phyloP scores from a whole-genome alignment of 2,888 invertebrate genomes.

The Cataglyphis rosenhaueri region DNA sequence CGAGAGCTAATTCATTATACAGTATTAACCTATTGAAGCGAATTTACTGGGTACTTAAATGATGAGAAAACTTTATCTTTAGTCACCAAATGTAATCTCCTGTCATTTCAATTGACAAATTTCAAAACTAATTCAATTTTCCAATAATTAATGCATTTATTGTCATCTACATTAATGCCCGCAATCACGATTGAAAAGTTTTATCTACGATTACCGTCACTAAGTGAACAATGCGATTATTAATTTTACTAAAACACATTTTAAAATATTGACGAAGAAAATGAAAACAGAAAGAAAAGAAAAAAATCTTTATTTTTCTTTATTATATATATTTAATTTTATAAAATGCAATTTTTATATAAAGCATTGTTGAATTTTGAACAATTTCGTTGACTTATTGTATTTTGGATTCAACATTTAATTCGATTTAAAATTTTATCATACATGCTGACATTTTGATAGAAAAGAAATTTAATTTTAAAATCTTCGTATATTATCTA shows the following conservation, averaged over 20 bases:
- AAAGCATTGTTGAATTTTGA: background rate
- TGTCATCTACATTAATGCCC: slow-evolving; percentile 15
- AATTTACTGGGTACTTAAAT: slow-evolving; percentile 35
- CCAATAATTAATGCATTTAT: slow-evolving; percentile 40
- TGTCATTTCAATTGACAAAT: slow-evolving; percentile 28
- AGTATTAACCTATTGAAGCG: slow-evolving; percentile 55
- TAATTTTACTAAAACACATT: background rate
- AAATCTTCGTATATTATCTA: background rate
- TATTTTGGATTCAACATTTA: background rate
- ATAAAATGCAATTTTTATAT: background rate
- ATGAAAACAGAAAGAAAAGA: background rate
- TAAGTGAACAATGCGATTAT: slow-evolving; percentile 5
- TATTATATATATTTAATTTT: background rate
- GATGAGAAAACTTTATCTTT: slow-evolving; percentile 47
- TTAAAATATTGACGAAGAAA: background rate
- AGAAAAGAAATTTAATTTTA: slow-evolving; percentile 8
- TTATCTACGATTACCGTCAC: slow-evolving; percentile 17
- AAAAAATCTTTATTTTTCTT: background rate
- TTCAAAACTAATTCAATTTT: slow-evolving; percentile 44
- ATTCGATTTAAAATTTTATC: background rate
- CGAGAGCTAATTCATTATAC: slow-evolving; percentile 62
- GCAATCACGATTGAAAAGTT: slow-evolving; percentile 23
- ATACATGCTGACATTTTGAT: background rate
- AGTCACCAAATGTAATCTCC: slow-evolving; percentile 34
- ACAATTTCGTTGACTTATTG: background rate